Percentiles rank a stretch among this genome's conserved stretches.
Evolutionary conservation across 1,140 invertebrate genomes (phyloP).

Genomic region (Euschistus heros): DNA sequence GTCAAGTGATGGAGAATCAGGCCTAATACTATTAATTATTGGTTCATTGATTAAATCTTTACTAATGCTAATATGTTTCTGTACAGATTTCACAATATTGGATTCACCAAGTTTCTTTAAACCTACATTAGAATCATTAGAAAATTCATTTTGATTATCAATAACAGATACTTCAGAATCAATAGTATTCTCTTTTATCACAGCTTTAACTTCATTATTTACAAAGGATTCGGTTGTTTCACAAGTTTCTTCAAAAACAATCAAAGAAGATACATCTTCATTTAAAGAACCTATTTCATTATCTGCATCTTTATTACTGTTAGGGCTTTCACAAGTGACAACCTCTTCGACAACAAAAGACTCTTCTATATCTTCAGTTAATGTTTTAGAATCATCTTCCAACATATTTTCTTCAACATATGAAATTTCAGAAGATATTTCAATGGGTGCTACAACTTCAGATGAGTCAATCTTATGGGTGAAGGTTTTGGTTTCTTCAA

Average conservation of each 20-base stretch:
- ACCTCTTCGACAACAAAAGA: conserved; percentile 2
- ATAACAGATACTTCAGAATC: not conserved
- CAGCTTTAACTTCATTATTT: not conserved
- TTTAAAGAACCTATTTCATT: not conserved
- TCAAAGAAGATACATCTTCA: not conserved
- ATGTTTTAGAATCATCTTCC: not conserved
- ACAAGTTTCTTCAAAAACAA: conserved; percentile 3
- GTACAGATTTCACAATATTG: not conserved
- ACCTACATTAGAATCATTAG: not conserved
- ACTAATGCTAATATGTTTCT: too few relatives aligned
- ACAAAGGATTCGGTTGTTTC: not conserved
- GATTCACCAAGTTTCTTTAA: not conserved
- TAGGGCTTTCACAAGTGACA: conserved; percentile 6
- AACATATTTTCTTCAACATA: not conserved
- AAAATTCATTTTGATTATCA: conserved; percentile 11
- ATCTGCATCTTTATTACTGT: not conserved
- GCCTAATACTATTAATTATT: not conserved
- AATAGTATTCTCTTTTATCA: conserved; percentile 5
- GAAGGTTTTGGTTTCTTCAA: not conserved
- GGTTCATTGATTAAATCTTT: not conserved
- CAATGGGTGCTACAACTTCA: not conserved
- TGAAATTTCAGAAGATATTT: not conserved
- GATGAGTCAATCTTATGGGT: not conserved
- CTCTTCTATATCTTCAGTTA: conserved; percentile 5
- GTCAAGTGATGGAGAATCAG: not conserved